These are phyloP conservation scores for Colaptes auratus DNA, from an alignment of 2,113 vertebrate genomes.

Conservation along the genomic window DNA sequence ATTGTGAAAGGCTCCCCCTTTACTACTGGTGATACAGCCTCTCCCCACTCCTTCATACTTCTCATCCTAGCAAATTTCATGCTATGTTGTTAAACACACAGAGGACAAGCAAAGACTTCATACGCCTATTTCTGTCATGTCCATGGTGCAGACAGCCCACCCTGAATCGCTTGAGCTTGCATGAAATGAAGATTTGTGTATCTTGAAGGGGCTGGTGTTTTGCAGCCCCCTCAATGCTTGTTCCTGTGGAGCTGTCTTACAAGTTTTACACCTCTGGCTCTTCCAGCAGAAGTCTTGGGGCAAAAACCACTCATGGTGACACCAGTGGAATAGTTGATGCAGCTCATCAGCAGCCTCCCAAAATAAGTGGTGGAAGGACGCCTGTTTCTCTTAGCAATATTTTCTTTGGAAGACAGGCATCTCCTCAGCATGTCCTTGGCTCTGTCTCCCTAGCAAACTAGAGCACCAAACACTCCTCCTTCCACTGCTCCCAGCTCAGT, in stretches of 20 bases:
- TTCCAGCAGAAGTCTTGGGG: neutral
- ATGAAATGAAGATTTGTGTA: neutral
- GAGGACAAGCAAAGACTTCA: neutral
- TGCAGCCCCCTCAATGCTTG: neutral
- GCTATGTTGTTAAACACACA: neutral
- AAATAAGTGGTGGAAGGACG: conserved; percentile 32
- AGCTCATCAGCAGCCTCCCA: neutral
- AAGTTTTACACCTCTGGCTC: neutral
- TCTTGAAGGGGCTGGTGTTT: neutral
- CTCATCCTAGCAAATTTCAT: neutral
- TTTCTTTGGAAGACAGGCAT: neutral
- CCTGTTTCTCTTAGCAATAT: neutral
- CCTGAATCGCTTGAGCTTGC: neutral
- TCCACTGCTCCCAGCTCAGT: neutral
- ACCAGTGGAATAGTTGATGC: conserved; percentile 35
- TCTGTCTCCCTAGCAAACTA: neutral
- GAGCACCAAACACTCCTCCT: neutral
- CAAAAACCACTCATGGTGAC: neutral
- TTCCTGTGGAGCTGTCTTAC: neutral
- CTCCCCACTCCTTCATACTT: neutral
- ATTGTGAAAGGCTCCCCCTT: neutral
- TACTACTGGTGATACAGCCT: neutral
- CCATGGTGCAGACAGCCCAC: neutral
- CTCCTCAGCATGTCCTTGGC: neutral
- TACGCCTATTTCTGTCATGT: neutral